phyloP scores from a whole-genome alignment of 2,888 invertebrate genomes.

The Mimumesa dahlbomi region DNA sequence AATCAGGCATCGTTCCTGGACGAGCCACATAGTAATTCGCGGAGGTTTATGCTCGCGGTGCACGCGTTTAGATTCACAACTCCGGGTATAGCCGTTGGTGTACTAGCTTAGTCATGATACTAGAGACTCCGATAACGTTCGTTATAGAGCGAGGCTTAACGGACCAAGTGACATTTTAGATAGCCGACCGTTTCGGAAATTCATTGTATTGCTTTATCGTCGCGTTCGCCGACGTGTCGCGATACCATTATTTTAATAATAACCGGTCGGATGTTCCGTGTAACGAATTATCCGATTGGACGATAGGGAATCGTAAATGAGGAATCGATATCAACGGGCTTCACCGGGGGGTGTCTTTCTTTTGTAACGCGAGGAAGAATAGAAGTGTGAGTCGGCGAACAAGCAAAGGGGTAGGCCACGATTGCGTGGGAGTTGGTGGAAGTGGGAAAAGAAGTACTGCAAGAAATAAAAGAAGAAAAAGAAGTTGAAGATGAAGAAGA shows the following conservation, averaged over 20 bases:
- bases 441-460: conserved; percentile 5
- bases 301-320: neutral
- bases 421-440: conserved; percentile 19
- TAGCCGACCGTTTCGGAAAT: conserved; percentile 5
- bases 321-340: conserved; percentile 39
- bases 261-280: too few relatives aligned
- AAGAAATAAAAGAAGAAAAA: conserved; percentile 15
- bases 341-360: conserved; percentile 15
- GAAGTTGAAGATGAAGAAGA: conserved; percentile 26
- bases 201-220: conserved; percentile 2
- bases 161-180: conserved; percentile 25
- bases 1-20: conserved; percentile 70
- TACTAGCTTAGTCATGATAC: conserved; percentile 50
- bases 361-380: conserved; percentile 32
- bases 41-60: conserved; percentile 59
- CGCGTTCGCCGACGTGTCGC: neutral
- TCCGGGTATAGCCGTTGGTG: conserved; percentile 17
- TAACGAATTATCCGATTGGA: neutral
- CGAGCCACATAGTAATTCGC: conserved; percentile 66
- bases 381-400: conserved; percentile 34
- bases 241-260: neutral
- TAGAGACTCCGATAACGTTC: conserved; percentile 52
- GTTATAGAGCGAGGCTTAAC: conserved; percentile 45
- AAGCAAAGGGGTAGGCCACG: conserved; percentile 24
- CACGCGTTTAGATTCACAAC: conserved; percentile 54